A percentile compares a stretch with the other conserved stretches of the same genome.
These are phyloP conservation scores for Astropecten irregularis DNA, from an alignment of 53 echinoderm and acorn worm genomes.

Conservation along the genomic window DNA sequence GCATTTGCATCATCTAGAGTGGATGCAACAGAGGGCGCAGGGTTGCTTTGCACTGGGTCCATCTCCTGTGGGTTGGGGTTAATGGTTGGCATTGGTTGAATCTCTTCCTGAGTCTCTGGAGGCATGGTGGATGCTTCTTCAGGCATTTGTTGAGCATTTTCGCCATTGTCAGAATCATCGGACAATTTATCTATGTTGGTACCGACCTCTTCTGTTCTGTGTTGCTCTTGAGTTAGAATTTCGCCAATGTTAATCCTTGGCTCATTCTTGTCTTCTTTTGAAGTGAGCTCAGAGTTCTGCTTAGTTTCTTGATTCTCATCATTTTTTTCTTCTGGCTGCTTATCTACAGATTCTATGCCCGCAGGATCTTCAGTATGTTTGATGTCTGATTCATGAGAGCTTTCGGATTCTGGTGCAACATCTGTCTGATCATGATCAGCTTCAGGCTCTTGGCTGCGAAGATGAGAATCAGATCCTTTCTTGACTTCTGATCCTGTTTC, in stretches of 20 bases:
- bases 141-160: not conserved
- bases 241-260: not conserved
- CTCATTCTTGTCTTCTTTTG: slow-evolving; percentile 8
- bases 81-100: not conserved
- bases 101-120: not conserved
- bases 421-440: not conserved
- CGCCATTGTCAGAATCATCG: not conserved
- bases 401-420: too few species aligned
- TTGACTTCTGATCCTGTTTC: not conserved
- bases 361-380: not conserved
- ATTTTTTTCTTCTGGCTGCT: not conserved
- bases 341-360: not conserved
- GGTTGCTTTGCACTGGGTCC: not conserved
- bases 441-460: not conserved
- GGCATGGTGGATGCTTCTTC: slow-evolving; percentile 1
- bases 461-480: not conserved
- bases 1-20: not conserved
- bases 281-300: not conserved
- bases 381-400: not conserved
- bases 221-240: not conserved
- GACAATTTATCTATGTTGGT: slow-evolving; percentile 3
- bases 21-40: slow-evolving; percentile 15
- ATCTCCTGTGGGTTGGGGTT: not conserved
- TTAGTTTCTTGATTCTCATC: not conserved
- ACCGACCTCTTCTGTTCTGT: not conserved